Evolutionary conservation across 2,113 vertebrate genomes (phyloP).

Genomic region (Castor canadensis): DNA sequence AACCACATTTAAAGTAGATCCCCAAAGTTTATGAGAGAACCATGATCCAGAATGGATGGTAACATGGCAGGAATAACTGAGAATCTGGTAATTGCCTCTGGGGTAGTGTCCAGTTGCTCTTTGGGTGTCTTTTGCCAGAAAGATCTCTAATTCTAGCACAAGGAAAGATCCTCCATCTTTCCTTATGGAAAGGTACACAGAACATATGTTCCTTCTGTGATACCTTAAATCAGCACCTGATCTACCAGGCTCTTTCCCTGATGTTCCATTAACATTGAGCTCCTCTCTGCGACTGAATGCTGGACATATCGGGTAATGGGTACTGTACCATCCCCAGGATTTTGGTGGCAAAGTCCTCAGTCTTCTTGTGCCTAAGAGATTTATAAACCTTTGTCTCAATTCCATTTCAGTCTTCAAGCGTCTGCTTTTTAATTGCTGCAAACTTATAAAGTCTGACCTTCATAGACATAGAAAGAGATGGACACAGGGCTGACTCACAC

Average conservation of each 20-base stretch:
- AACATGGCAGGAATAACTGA: background rate
- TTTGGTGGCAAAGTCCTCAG: constrained; percentile 52
- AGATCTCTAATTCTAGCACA: constrained; percentile 45
- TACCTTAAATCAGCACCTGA: constrained; percentile 56
- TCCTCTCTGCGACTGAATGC: constrained; percentile 42
- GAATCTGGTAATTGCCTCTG: background rate
- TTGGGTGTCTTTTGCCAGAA: constrained; percentile 40
- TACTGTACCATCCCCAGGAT: background rate
- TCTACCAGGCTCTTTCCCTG: constrained; percentile 8
- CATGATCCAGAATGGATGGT: background rate
- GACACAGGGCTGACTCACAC: background rate
- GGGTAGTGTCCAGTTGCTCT: background rate
- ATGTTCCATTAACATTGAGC: constrained; percentile 28
- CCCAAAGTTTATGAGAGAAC: constrained; percentile 25
- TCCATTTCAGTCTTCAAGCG: constrained; percentile 46
- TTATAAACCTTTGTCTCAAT: constrained; percentile 52
- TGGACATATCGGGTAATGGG: constrained; percentile 22
- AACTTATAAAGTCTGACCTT: background rate
- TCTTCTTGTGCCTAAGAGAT: constrained; percentile 54
- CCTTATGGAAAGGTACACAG: too few relatives aligned
- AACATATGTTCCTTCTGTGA: background rate
- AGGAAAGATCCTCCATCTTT: constrained; percentile 39
- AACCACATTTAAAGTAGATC: background rate
- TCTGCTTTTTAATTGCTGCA: constrained; percentile 38
- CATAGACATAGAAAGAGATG: background rate